Conservation (phyloP, 2,797 vertebrate species). For the Poecilia gillii region DNA sequence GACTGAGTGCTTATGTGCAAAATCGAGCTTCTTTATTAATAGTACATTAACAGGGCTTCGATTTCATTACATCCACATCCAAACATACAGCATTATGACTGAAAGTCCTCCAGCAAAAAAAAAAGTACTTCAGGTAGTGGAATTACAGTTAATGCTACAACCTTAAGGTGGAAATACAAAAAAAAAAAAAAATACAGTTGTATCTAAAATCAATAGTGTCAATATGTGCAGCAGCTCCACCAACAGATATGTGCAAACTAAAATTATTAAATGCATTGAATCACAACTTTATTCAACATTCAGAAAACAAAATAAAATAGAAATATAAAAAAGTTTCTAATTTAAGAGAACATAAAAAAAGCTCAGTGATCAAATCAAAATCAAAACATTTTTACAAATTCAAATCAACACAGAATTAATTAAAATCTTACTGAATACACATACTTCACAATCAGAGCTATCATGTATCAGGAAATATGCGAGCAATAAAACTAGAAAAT, state of each 20-base stretch:
- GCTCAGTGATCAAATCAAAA: background rate
- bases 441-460: background rate
- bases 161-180: background rate
- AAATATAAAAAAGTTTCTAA: background rate
- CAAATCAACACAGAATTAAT: background rate
- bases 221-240: background rate
- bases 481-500: background rate
- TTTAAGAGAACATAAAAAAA: background rate
- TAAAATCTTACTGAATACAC: background rate
- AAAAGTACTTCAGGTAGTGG: background rate
- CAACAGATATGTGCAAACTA: background rate
- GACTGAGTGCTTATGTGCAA: background rate
- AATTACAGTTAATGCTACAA: conserved; percentile 2
- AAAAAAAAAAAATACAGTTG: background rate
- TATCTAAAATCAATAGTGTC: background rate
- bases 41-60: background rate
- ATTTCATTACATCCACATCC: background rate
- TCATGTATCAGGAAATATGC: background rate
- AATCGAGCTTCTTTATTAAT: conserved; percentile 8
- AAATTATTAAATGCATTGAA: background rate
- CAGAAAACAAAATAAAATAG: background rate
- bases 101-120: background rate
- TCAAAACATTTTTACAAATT: background rate
- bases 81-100: background rate
- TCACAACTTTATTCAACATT: background rate